These are phyloP conservation scores for Semnopithecus entellus DNA, from an alignment of 2,113 vertebrate genomes.

Conservation along the genomic window DNA sequence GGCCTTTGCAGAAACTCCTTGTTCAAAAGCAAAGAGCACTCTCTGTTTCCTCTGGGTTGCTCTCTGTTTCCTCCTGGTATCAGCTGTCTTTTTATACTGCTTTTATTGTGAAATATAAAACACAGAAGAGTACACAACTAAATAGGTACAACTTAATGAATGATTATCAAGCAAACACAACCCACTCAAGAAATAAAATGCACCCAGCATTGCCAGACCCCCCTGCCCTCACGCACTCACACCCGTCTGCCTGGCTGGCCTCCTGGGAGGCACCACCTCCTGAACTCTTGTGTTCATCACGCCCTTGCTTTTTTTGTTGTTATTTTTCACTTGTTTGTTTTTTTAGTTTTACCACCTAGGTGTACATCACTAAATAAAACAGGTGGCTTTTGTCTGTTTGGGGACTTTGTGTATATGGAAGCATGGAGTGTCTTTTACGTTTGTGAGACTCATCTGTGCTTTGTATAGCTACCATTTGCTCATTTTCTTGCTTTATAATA, in stretches of 20 bases:
- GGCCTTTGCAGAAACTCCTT: neutral
- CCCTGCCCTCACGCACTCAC: fast-evolving
- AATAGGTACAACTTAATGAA: neutral
- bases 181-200: neutral
- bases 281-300: neutral
- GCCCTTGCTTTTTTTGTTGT: neutral
- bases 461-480: fast-evolving
- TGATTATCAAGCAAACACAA: neutral
- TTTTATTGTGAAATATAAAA: neutral
- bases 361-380: neutral
- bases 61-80: fast-evolving
- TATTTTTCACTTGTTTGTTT: no score
- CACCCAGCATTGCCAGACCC: fast-evolving
- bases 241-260: fast-evolving
- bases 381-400: fast-evolving
- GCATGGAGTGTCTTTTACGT: neutral
- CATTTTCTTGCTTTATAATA: neutral
- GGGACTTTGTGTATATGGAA: fast-evolving
- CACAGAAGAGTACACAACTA: fast-evolving
- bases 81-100: neutral
- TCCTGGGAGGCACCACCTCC: neutral
- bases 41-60: no score
- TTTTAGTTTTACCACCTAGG: neutral
- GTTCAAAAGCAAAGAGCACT: neutral
- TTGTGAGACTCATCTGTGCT: neutral